Evolutionary conservation across 2,113 vertebrate species (phyloP).

Genomic region (Telmatochromis brichardi): DNA sequence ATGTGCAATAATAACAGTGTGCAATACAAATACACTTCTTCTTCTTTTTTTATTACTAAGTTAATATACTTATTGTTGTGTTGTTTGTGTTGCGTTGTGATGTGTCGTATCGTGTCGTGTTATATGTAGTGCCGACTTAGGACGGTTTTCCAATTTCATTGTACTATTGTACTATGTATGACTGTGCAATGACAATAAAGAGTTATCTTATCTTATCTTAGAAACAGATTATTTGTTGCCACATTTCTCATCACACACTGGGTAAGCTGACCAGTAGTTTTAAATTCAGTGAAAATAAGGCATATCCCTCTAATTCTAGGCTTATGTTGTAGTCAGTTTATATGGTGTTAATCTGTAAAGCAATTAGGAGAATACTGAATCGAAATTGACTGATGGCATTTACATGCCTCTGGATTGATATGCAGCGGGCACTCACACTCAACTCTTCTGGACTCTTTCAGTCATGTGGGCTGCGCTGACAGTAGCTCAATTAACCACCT

Average conservation of each 20-base stretch:
- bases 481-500: conserved; percentile 24
- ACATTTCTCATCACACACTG: not conserved
- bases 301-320: not conserved
- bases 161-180: not conserved
- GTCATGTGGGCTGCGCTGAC: not conserved
- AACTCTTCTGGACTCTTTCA: not conserved
- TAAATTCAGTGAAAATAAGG: not conserved
- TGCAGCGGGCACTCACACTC: not conserved
- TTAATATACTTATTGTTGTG: not conserved
- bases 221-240: not conserved
- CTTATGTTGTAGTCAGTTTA: not conserved
- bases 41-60: not conserved
- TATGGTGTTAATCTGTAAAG: not conserved
- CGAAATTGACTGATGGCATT: not conserved
- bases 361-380: not conserved
- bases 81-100: not conserved
- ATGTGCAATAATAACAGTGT: not conserved
- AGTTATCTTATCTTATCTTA: not conserved
- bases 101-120: accelerated
- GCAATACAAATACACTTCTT: not conserved
- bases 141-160: not conserved
- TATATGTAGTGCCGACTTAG: accelerated
- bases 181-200: not conserved
- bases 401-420: not conserved
- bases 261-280: not conserved